A percentile compares a stretch with the other conserved stretches of the same genome.
These are phyloP conservation scores for Sinelater perroti DNA, from an alignment of 2,888 invertebrate species.

Conservation along the genomic window DNA sequence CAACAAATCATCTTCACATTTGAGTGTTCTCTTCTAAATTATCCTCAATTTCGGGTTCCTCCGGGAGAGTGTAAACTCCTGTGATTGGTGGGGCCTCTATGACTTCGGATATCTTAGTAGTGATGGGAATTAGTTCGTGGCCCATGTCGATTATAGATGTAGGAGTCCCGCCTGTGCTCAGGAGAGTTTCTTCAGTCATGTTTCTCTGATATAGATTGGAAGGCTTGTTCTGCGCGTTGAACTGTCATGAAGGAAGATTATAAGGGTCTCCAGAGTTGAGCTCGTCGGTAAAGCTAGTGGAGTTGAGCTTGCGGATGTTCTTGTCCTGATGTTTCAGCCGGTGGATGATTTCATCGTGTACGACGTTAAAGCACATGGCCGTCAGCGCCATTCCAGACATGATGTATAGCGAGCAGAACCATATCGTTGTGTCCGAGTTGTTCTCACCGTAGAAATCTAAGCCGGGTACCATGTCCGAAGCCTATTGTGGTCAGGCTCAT, in stretches of 20 bases:
- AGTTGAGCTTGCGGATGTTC: constrained; percentile 70
- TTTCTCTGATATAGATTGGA: constrained; percentile 68
- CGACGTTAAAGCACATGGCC: constrained; percentile 90
- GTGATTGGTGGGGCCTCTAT: constrained; percentile 61
- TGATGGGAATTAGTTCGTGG: constrained; percentile 54
- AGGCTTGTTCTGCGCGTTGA: constrained; percentile 65
- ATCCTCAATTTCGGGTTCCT: constrained; percentile 66
- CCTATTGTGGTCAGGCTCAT: constrained; percentile 94
- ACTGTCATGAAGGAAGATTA: constrained; percentile 79
- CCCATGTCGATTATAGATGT: constrained; percentile 56
- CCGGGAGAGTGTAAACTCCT: constrained; percentile 66
- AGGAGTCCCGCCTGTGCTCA: constrained; percentile 64
- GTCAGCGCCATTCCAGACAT: constrained; percentile 87
- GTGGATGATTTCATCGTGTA: constrained; percentile 88
- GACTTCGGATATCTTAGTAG: constrained; percentile 57
- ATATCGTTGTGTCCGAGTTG: constrained; percentile 77
- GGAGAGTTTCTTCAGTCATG: constrained; percentile 67
- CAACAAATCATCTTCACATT: constrained; percentile 49
- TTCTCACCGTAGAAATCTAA: constrained; percentile 66
- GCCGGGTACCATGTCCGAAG: constrained; percentile 86
- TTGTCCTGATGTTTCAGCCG: constrained; percentile 72
- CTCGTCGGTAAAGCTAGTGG: constrained; percentile 70
- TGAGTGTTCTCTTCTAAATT: constrained; percentile 61
- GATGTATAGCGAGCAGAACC: constrained; percentile 90
- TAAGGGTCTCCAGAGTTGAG: constrained; percentile 70